Evolutionary conservation across 2,797 vertebrate species (phyloP), one percentile per base, ranked within the genome.

Genomic region (Molossus alvarezi): DNA sequence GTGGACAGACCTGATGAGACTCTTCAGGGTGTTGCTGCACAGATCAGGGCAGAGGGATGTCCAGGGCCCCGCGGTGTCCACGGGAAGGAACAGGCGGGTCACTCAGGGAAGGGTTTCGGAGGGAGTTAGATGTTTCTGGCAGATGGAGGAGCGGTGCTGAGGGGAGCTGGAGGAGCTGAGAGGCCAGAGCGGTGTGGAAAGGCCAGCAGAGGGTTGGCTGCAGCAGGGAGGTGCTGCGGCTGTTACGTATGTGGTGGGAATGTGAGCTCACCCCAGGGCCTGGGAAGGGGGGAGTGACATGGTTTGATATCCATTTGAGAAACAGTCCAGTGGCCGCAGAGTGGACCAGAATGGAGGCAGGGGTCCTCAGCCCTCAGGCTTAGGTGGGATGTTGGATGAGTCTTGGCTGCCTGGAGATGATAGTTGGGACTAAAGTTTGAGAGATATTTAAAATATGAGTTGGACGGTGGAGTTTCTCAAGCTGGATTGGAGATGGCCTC

Each of bases 121-220:
- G 23, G 21, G 58, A 57, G 29, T 17, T 55, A 14, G 29, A n/a
- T 83, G 53, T 65, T 15, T 60, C 65, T 33, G 17, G 72, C 3
- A 14, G 41, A 5, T 55, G 25, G n/a, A 57, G 57, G 27, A n/a
- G 10, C 21, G 64, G 14, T 17, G 23, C 10, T n/a, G 10, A 75
- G 62, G 1, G 21, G 29, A 65, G 17, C 29, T 1, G 0, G 9
- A 6, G 11, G 29, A 45, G 29, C 17, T 6, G 4, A 15, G 10
- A 33, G 27, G 57, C 10, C 41, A 69, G 55, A 79, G 21, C 29
- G 25, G 3, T 37, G 3, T 90, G 65, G 27, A 27, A 69, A 75
- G 62, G 60, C 51, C 27, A 14, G 41, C 14, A 23, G 14, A 64
- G 79, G 5, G 20, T 10, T 12, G 21, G 6, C 62, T 48, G 12